Conservation (phyloP, 2,797 vertebrate species). For the Chanos chanos region DNA sequence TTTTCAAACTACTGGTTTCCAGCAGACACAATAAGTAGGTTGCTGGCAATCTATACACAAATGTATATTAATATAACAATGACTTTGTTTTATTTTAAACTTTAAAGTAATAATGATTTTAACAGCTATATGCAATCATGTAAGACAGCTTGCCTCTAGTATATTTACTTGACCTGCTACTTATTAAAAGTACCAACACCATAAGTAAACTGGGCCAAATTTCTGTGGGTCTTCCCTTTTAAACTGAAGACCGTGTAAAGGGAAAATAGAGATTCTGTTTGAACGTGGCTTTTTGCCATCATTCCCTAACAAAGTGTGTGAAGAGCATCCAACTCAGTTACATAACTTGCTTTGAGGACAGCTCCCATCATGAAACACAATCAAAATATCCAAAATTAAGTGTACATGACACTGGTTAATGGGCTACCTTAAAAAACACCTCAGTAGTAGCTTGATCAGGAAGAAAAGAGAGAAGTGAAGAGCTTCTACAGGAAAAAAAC, state of each 20-base stretch:
- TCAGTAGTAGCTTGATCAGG: too few relatives aligned
- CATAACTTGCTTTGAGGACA: slow-evolving; percentile 42
- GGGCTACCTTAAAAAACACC: too few relatives aligned
- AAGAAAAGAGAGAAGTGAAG: too few relatives aligned
- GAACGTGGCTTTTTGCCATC: neutral
- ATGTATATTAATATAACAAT: too few relatives aligned
- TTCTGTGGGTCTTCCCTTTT: slow-evolving; percentile 5
- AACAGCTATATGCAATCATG: neutral
- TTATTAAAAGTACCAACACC: slow-evolving; percentile 21
- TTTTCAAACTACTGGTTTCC: too few relatives aligned
- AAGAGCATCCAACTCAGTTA: slow-evolving; percentile 48
- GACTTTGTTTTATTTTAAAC: too few relatives aligned
- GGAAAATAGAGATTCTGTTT: slow-evolving; percentile 4
- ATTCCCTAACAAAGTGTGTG: neutral
- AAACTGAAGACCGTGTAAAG: slow-evolving; percentile 2
- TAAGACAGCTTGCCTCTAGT: slow-evolving; percentile 3
- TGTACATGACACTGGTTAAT: too few relatives aligned
- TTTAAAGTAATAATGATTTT: slow-evolving; percentile 13
- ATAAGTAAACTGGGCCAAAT: slow-evolving; percentile 2
- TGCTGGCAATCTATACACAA: too few relatives aligned
- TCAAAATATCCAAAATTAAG: too few relatives aligned
- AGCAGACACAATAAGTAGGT: too few relatives aligned
- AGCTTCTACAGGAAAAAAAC: too few relatives aligned
- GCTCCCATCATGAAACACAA: too few relatives aligned
- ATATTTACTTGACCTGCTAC: slow-evolving; percentile 10